Evolutionary conservation across 2,113 vertebrate species (phyloP).

Genomic region (Alexandromys fortis): DNA sequence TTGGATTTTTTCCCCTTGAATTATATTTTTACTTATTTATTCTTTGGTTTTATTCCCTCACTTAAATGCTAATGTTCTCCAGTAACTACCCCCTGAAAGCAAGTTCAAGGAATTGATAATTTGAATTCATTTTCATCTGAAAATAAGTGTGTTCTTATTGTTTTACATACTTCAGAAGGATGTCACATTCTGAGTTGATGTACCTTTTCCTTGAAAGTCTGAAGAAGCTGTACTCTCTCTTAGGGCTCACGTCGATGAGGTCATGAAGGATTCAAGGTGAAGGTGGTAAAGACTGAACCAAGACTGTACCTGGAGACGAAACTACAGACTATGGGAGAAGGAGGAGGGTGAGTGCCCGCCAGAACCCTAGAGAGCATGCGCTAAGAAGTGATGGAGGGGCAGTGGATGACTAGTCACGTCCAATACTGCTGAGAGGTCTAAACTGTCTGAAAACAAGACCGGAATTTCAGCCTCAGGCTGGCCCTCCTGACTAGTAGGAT

Average conservation of each 20-base stretch:
- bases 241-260: neutral
- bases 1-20: neutral
- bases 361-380: neutral
- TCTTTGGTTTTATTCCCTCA: neutral
- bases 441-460: neutral
- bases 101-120: neutral
- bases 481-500: neutral
- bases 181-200: neutral
- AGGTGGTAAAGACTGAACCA: neutral
- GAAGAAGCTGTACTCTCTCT: neutral
- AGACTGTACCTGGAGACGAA: neutral
- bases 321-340: neutral
- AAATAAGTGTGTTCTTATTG: neutral
- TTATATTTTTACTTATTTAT: neutral
- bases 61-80: neutral
- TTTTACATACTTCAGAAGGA: neutral
- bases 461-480: neutral
- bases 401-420: neutral
- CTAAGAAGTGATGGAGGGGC: neutral
- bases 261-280: neutral
- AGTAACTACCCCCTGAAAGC: neutral
- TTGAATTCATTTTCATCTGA: neutral
- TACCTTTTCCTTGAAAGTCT: neutral
- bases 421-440: neutral
- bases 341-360: neutral